Evolutionary conservation across 2,888 invertebrate species (phyloP), one percentile per base, ranked within the genome.

Genomic region (Caenorhabditis sinica): DNA sequence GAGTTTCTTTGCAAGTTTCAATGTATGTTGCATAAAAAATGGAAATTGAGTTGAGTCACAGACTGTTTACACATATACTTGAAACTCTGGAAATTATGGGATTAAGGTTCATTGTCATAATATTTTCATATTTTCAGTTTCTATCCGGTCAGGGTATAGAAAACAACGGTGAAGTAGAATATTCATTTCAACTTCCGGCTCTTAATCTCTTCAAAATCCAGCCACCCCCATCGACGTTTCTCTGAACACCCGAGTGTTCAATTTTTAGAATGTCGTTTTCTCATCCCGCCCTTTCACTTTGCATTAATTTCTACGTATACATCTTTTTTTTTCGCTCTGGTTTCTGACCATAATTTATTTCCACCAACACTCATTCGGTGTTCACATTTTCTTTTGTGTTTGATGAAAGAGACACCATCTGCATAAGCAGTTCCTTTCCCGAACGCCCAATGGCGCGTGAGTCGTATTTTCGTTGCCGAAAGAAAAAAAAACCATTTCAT

Each of bases 401-500:
- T 40, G 20, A 61, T 72, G 72, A 61, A 72, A 72, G 60, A 13
- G 43, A 58, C 76, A 69, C 65, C 71, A 69, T 60, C 76, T 51
- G 69, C 75, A 68, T 65, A 51, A 69, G 76, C 68, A 69, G 69
- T 69, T 75, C 49, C 56, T 65, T 56, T 45, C 30, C 28, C 65
- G 28, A 71, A 63, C 61, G 51, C 20, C 45, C 53, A 30, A 40
- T n/a, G 23, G 43, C 65, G 36, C 23, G 69, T 68, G 51, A 33
- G 69, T 66, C 45, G 69, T 77, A 77, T 77, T 77, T 77, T 77
- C 69, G 77, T 61, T 28, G 69, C 53, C 56, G 30, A 72, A 77
- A 49, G 20, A 5, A 20, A 49, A 56, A 28, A 69, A 53, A 79
- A 72, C 80, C 80, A 80, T 80, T 80, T 80, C 72, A 80, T 80